phyloP scores from a whole-genome alignment of 2,888 invertebrate genomes.

The Hesperia comma region DNA sequence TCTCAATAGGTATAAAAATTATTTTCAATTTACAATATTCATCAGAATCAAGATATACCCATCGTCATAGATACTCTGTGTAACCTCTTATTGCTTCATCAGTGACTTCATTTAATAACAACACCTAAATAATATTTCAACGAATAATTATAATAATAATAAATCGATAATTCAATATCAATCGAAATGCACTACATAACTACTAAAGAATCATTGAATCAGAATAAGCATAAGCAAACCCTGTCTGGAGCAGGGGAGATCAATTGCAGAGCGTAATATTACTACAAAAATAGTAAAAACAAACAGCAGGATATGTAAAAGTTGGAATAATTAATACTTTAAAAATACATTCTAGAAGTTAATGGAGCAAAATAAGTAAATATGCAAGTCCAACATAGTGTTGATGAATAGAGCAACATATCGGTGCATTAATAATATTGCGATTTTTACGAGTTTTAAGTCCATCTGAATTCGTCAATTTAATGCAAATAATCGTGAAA shows the following conservation, averaged over 20 bases:
- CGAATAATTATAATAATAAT: not conserved
- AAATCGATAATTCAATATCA: not conserved
- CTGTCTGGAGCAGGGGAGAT: conserved; percentile 6
- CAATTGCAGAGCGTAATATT: conserved; percentile 3
- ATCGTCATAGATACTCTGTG: conserved; percentile 9
- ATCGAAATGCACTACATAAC: not conserved
- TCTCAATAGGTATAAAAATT: conserved; percentile 21
- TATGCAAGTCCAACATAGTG: not conserved
- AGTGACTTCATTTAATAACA: not conserved
- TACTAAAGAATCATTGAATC: not conserved
- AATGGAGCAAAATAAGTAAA: not conserved
- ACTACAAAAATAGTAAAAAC: conserved; percentile 10
- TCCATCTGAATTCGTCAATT: not conserved
- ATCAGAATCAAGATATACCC: conserved; percentile 8
- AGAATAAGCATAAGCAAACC: not conserved
- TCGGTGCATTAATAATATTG: too few relatives aligned
- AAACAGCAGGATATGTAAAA: not conserved
- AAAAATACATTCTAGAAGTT: not conserved
- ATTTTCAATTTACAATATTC: conserved; percentile 10
- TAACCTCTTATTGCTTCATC: conserved; percentile 19
- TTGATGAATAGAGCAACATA: not conserved
- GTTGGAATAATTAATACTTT: conserved; percentile 16
- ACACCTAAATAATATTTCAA: not conserved
- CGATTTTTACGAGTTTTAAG: not conserved
- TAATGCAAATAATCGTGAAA: not conserved